These are phyloP conservation scores for Trichosurus vulpecula DNA, from an alignment of 2,797 vertebrate species.

Conservation along the genomic window DNA sequence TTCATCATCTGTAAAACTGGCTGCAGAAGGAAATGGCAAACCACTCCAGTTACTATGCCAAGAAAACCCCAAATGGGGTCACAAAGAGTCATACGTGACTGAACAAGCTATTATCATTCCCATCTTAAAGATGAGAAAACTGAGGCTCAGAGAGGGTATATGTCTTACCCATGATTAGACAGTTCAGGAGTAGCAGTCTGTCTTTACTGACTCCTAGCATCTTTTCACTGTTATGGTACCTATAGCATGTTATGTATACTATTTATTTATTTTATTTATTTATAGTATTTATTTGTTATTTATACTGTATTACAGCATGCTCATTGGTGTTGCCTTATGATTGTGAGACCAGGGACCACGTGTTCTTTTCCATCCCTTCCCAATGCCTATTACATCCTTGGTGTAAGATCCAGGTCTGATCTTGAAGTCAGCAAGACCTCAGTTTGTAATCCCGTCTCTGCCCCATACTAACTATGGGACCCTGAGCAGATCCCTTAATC, in stretches of 20 bases:
- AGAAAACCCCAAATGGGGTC: background rate
- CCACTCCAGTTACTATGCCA: background rate
- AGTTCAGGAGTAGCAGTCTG: background rate
- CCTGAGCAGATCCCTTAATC: background rate
- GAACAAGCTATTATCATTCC: background rate
- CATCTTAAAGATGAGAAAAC: constrained; percentile 48
- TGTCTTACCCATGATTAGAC: background rate
- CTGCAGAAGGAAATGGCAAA: background rate
- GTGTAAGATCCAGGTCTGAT: background rate
- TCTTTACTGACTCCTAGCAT: background rate
- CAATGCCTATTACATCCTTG: background rate
- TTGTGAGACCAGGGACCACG: background rate
- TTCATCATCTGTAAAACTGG: too few species aligned
- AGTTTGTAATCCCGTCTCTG: too few species aligned
- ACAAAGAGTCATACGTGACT: background rate
- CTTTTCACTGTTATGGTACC: background rate
- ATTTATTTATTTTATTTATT: too few species aligned
- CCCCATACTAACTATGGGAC: background rate
- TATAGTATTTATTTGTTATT: too few species aligned
- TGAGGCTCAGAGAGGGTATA: background rate
- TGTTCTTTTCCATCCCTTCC: background rate
- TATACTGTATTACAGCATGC: background rate
- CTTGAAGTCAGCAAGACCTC: background rate
- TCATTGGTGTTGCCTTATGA: background rate
- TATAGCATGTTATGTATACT: background rate